Percentiles rank a stretch among this genome's conserved stretches.
Conservation (phyloP, 2,888 invertebrate species). For the Sycophila texana region DNA sequence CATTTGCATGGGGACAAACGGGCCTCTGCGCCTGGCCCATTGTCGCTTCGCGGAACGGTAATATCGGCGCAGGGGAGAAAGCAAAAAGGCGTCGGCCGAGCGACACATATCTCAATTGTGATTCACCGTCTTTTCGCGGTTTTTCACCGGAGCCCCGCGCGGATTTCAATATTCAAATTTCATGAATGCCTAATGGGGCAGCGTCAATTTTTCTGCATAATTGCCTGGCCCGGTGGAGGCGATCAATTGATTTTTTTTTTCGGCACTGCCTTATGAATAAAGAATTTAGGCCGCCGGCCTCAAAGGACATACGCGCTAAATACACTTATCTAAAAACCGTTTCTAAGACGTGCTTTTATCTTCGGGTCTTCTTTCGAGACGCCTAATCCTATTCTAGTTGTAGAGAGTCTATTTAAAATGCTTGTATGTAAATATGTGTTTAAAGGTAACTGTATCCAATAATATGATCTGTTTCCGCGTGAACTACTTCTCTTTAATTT, state of each 20-base stretch:
- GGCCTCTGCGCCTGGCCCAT: constrained; percentile 11
- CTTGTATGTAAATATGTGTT: too few relatives aligned
- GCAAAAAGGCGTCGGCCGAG: neutral
- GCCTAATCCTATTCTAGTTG: neutral
- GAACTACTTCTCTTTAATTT: too few relatives aligned
- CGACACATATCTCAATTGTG: neutral
- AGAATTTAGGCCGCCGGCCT: neutral
- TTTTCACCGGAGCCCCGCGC: too few relatives aligned
- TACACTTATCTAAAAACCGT: constrained; percentile 20
- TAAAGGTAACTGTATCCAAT: too few relatives aligned
- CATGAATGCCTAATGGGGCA: too few relatives aligned
- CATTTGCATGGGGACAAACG: constrained; percentile 46
- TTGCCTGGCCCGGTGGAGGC: too few relatives aligned
- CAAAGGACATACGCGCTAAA: neutral
- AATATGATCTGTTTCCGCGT: too few relatives aligned
- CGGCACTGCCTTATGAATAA: neutral
- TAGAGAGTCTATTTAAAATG: too few relatives aligned
- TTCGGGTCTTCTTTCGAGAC: constrained; percentile 1
- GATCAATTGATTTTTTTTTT: too few relatives aligned
- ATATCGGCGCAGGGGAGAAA: constrained; percentile 20
- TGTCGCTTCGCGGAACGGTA: constrained; percentile 33
- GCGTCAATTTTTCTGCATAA: too few relatives aligned
- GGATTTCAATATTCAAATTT: too few relatives aligned
- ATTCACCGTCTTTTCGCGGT: constrained; percentile 5
- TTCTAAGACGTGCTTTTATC: neutral